phyloP scores from a whole-genome alignment of 1,140 invertebrate genomes.

The Sinonovacula constricta region DNA sequence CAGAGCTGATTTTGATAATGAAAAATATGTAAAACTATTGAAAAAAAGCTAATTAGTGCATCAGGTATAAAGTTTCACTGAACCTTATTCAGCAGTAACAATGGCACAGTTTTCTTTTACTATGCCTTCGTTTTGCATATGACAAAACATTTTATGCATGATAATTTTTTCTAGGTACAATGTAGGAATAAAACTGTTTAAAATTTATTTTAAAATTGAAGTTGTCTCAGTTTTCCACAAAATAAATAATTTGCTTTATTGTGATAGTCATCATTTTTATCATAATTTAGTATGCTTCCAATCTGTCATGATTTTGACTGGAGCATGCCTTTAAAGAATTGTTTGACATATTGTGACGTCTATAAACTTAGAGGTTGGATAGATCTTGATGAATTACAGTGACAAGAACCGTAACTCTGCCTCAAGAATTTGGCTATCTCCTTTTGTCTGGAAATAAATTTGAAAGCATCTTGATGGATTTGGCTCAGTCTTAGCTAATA shows the following conservation, averaged over 20 bases:
- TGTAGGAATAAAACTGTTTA: not conserved
- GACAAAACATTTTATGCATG: not conserved
- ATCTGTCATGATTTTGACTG: not conserved
- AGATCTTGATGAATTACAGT: too few species aligned
- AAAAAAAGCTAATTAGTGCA: too few species aligned
- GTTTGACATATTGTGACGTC: too few species aligned
- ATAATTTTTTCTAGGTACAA: not conserved
- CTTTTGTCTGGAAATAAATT: too few species aligned
- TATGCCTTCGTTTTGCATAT: conserved; percentile 3
- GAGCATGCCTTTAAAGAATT: not conserved
- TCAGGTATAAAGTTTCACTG: not conserved
- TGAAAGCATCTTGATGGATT: too few species aligned
- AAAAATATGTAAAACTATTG: too few species aligned
- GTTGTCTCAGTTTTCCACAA: not conserved
- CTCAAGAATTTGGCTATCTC: too few species aligned
- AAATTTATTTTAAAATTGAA: not conserved
- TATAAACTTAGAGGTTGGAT: too few species aligned
- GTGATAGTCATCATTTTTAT: not conserved
- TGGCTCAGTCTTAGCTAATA: too few species aligned
- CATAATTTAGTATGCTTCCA: not conserved
- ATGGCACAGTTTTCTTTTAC: not conserved
- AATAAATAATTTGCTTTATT: not conserved
- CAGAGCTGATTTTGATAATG: too few species aligned
- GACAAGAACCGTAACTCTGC: too few species aligned
- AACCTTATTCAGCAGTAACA: not conserved